Conservation (phyloP, 2,888 invertebrate species). For the Dermolepida albohirtum region DNA sequence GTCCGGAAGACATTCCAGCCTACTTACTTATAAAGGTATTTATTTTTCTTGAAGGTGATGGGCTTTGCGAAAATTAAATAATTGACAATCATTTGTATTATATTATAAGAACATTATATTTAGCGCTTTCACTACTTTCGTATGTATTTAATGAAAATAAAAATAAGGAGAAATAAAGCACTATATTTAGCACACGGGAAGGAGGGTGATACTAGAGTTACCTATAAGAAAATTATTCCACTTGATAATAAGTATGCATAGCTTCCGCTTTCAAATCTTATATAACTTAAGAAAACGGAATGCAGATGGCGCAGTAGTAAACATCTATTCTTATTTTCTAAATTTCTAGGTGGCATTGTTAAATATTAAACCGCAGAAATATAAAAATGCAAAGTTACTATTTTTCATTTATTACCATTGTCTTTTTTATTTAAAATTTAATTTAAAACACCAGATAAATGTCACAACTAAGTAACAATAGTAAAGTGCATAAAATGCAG, state of each 20-base stretch:
- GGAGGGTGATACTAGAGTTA: background rate
- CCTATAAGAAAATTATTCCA: background rate
- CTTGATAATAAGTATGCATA: background rate
- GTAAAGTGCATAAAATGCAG: too few relatives aligned
- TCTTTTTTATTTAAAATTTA: too few relatives aligned
- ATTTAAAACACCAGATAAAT: too few relatives aligned
- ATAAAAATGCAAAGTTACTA: too few relatives aligned
- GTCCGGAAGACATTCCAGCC: background rate
- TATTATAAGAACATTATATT: too few relatives aligned
- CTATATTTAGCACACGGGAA: conserved; percentile 4
- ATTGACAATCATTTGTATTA: background rate
- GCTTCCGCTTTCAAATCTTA: background rate
- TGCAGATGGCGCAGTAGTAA: conserved; percentile 21
- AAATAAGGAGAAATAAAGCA: conserved; percentile 11
- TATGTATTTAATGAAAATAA: background rate
- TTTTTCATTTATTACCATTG: too few relatives aligned
- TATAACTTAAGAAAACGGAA: background rate
- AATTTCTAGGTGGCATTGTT: too few relatives aligned
- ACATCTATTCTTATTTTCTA: too few relatives aligned
- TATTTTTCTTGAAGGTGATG: conserved; percentile 16
- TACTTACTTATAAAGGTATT: conserved; percentile 33
- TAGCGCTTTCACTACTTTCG: conserved; percentile 3
- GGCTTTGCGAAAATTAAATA: conserved; percentile 6
- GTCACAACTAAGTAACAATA: too few relatives aligned
- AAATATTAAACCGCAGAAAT: too few relatives aligned